Base-by-base conservation (phyloP, 2,113 vertebrate genomes). In the Leiothrix lutea region DNA sequence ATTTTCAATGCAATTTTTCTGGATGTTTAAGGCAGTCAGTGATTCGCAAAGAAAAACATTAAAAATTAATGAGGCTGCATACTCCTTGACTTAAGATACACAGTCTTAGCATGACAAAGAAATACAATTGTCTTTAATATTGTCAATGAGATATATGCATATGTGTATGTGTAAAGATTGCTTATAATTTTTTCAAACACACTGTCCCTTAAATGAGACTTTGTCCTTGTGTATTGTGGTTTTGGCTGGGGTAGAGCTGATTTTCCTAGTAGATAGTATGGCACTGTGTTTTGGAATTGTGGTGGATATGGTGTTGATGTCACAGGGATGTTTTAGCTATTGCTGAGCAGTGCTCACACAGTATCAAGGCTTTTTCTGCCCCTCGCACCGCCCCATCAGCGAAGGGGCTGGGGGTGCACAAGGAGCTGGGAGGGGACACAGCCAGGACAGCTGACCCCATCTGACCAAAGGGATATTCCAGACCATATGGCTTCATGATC, bases 351-450 rank as follows among this genome's bases (percentile, higher is more conserved):
- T 1, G 8, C 60, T 61, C 3, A 42, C 66, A 35, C 1, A 5
- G 15, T 0, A 3, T 8, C 7, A 5, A 14, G 45, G 45, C 10
- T 2, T 66, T 53, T 60, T 5, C 8, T 60, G 25, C 4, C 21
- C 15, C 56, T 62, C 20, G 29, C 19, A 20, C 4, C 0, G 0
- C 25, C 66, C 44, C 50, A 31, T 3, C 50, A 36, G 31, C 0
- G 2, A 40, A 40, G 29, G 35, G 35, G 9, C 17, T 35, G 25
- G 11, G 14, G 16, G 2, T 40, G 25, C 13, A 25, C 45, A 31
- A 5, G 18, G 45, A 28, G 15, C 8, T 70, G 66, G 29, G 28
- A 66, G n/a, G 28, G n/a, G 25, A 3, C 45, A 25, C 53, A 74
- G 45, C 13, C 10, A 12, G 45, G 12, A 7, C 38, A 25, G 33